Conservation (phyloP, 2,113 vertebrate species). For the Mobula hypostoma region DNA sequence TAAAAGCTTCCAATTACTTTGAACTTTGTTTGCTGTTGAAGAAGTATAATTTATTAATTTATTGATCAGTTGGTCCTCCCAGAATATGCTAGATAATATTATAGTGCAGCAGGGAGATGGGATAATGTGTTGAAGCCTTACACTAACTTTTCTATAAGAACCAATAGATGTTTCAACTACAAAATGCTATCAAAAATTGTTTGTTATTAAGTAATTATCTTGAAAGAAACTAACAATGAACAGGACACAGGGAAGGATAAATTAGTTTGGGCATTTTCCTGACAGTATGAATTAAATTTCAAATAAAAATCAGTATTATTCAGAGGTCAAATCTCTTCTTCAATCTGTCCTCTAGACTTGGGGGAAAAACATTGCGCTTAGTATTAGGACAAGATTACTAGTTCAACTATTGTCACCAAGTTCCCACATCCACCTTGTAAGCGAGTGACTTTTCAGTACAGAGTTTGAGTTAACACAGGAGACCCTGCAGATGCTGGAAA, state of each 20-base stretch:
- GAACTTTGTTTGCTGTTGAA: neutral
- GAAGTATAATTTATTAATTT: neutral
- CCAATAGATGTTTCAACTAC: neutral
- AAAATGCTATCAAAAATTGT: neutral
- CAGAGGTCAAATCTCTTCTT: neutral
- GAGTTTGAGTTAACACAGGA: neutral
- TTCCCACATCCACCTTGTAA: neutral
- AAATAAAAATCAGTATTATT: neutral
- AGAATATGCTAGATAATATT: neutral
- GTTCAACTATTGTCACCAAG: neutral
- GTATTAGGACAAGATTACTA: neutral
- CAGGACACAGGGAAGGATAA: neutral
- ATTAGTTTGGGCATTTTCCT: neutral
- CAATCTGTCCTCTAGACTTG: neutral
- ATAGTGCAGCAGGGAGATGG: neutral
- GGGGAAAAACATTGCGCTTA: too few relatives aligned
- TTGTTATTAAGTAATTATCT: neutral
- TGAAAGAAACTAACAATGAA: neutral
- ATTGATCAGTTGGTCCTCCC: constrained; percentile 9
- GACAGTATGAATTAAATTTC: neutral
- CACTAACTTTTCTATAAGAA: neutral
- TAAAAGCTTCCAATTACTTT: neutral
- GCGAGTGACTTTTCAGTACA: neutral
- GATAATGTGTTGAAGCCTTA: neutral
- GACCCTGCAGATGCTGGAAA: too few relatives aligned